phyloP scores from a whole-genome alignment of 2,113 vertebrate genomes.

The Tapirus terrestris region DNA sequence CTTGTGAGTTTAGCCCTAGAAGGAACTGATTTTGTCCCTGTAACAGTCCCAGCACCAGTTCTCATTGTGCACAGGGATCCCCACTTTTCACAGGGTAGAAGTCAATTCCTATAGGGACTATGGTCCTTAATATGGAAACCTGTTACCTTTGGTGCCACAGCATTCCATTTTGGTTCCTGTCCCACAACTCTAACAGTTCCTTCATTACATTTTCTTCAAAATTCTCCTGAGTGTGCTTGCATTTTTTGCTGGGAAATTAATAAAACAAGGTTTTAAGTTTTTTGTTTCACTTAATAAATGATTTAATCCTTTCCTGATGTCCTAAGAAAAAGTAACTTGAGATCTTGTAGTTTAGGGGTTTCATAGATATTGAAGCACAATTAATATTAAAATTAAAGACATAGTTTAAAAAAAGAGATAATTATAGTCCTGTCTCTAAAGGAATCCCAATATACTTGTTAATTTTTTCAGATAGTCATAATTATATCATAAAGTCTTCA shows the following conservation, averaged over 20 bases:
- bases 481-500: background rate
- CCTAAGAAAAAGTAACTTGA: background rate
- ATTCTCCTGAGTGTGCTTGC: background rate
- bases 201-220: slow-evolving; percentile 48
- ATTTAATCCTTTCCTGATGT: background rate
- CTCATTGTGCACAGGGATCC: fast-evolving
- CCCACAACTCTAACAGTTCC: background rate
- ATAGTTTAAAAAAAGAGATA: background rate
- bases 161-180: background rate
- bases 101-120: background rate
- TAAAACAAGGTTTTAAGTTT: background rate
- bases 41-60: background rate
- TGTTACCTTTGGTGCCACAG: background rate
- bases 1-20: background rate
- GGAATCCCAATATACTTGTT: background rate
- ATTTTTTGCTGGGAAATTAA: background rate
- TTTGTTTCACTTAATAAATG: background rate
- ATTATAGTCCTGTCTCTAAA: background rate
- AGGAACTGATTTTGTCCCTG: background rate
- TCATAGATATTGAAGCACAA: background rate
- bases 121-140: background rate
- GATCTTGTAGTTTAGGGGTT: background rate
- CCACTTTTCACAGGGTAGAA: background rate
- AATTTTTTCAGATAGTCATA: background rate
- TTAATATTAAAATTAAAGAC: background rate